phyloP scores from a whole-genome alignment of 1,140 invertebrate genomes.

The Nasonia vitripennis region DNA sequence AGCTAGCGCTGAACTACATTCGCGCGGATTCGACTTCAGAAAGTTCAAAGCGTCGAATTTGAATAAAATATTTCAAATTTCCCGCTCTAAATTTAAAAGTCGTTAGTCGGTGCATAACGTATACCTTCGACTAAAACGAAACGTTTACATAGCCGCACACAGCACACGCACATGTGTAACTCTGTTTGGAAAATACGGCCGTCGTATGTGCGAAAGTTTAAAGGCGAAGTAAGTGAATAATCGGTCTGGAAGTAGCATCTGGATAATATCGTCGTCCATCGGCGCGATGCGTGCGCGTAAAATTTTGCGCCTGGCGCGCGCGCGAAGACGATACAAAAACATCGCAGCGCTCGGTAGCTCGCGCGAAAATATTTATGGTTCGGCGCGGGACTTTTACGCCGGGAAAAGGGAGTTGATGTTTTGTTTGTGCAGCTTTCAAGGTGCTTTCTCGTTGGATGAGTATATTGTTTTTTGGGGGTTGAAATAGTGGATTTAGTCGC shows the following conservation, averaged over 20 bases:
- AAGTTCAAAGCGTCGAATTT: no score
- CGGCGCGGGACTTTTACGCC: neutral
- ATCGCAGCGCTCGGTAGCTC: neutral
- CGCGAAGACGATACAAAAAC: constrained; percentile 16
- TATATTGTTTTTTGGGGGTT: no score
- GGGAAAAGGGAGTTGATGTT: neutral
- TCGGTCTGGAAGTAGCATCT: constrained; percentile 14
- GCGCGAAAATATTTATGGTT: constrained; percentile 39
- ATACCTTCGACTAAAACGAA: neutral
- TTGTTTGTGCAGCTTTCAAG: no score
- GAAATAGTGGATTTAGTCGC: no score
- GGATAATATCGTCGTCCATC: constrained; percentile 25
- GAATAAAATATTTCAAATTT: neutral
- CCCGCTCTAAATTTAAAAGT: neutral
- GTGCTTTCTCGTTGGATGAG: no score
- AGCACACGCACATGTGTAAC: no score
- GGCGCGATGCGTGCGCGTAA: neutral
- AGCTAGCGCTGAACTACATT: no score
- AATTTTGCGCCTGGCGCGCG: constrained; percentile 10
- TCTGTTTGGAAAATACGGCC: neutral
- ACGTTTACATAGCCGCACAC: neutral
- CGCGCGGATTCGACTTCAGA: no score
- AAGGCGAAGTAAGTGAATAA: constrained; percentile 24
- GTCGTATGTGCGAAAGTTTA: neutral
- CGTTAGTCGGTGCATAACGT: no score